Conservation (phyloP, 2,797 vertebrate species). For the Hemitrygon akajei region DNA sequence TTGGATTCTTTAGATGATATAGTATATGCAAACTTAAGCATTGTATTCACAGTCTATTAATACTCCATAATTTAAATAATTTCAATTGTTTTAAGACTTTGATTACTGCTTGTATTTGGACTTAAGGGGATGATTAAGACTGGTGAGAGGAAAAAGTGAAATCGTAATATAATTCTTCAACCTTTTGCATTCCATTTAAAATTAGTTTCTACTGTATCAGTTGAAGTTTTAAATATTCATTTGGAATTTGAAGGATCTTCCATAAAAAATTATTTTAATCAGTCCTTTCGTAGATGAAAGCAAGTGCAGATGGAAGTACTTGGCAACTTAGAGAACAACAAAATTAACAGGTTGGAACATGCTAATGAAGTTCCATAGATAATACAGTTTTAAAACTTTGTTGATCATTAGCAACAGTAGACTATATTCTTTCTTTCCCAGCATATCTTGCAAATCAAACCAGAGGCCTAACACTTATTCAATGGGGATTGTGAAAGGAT, state of each 20-base stretch:
- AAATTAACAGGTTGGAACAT: too few species aligned
- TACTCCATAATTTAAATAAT: conserved; percentile 48
- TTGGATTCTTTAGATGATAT: conserved; percentile 46
- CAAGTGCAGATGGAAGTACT: too few species aligned
- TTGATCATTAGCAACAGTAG: too few species aligned
- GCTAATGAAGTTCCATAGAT: too few species aligned
- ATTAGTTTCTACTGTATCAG: neutral
- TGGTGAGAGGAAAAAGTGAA: neutral
- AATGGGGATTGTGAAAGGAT: too few species aligned
- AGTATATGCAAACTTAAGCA: conserved; percentile 45
- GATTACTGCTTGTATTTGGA: conserved; percentile 39
- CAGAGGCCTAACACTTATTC: too few species aligned
- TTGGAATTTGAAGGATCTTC: neutral
- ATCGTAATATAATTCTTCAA: neutral
- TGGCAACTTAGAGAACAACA: too few species aligned
- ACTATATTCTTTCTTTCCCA: too few species aligned
- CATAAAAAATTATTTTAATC: neutral
- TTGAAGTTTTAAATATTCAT: neutral
- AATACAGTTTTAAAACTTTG: too few species aligned
- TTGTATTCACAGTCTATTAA: conserved; percentile 46
- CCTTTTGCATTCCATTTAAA: neutral
- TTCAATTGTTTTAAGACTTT: conserved; percentile 34
- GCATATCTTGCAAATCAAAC: too few species aligned
- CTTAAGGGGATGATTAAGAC: conserved; percentile 47
- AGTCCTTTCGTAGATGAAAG: neutral